Base-by-base conservation (phyloP, 2,888 invertebrate genomes). In the Salticus scenicus region DNA sequence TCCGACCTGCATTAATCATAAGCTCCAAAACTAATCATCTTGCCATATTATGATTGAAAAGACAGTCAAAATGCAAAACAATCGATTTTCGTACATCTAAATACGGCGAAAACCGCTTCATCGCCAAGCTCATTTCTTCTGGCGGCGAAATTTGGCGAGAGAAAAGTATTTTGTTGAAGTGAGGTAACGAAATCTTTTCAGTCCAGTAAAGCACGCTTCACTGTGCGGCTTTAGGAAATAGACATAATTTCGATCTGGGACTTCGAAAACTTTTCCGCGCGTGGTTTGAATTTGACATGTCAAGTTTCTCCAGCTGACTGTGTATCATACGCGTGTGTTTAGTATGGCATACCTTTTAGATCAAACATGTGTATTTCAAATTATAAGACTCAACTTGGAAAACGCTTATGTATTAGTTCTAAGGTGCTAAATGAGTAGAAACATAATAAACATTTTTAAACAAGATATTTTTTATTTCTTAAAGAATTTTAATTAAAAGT, bases 31-130 rank as follows among this genome's bases (percentile, higher is more conserved):
- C 83, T 84, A 77, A 84, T 84, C 77, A 84, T 70, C 73, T 84
- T 69, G 41, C 72, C 73, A 73, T 78, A 84, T 84, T 77, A 84
- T 77, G 83, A 84, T 77, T 77, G 77, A 83, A 73, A 84, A 83
- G 71, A 66, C 72, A 63, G 31, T 76, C 71, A 82, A 83, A 77
- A 77, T 77, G 73, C 72, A 66, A 72, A 77, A 73, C 66, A 73
- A 84, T 84, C 83, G 77, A 84, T 84, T 76, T 42, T 42, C 27
- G 70, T 71, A 76, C 51, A 71, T 69, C 67, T 73, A 37, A 20
- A 28, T 28, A 37, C 67, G 72, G 83, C 77, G 20, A 30, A 31
- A 31, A 28, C 2, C 28, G 4, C 10, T 2, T 5, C 17, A 12
- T n/a, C 77, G 77, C 83, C 72, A 83, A 77, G 57, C 27, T 5